These are phyloP conservation scores for Parnassius glacialis DNA, from an alignment of 2,888 invertebrate genomes.

Conservation along the genomic window DNA sequence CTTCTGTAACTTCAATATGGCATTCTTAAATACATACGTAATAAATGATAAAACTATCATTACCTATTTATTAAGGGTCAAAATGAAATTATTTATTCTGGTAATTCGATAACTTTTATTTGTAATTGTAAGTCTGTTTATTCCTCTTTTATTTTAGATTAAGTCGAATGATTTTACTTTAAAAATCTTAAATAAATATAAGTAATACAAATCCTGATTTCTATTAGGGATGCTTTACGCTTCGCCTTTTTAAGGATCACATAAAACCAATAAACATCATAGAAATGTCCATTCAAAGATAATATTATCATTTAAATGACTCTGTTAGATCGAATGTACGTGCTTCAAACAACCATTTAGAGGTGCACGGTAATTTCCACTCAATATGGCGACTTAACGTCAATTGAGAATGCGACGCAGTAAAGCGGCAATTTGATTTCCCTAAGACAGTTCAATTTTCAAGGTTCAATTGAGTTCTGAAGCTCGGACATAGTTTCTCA, in stretches of 20 bases:
- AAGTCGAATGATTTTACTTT: no score
- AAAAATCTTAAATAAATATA: not conserved
- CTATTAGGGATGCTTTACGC: not conserved
- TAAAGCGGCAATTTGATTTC: constrained; percentile 53
- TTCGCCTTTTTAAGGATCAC: constrained; percentile 8
- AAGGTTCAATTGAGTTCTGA: constrained; percentile 37
- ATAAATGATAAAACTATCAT: no score
- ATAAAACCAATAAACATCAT: constrained; percentile 24
- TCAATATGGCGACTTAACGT: constrained; percentile 43
- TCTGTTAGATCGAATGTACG: constrained; percentile 15
- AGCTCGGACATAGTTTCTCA: constrained; percentile 27
- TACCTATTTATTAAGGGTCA: no score
- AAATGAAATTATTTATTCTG: no score
- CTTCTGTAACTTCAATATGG: no score
- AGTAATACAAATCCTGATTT: not conserved
- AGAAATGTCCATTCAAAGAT: constrained; percentile 16
- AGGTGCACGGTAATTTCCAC: constrained; percentile 26
- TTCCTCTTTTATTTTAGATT: no score
- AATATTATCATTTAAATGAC: constrained; percentile 24
- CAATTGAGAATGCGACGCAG: constrained; percentile 48
- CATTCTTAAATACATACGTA: no score
- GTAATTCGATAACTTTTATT: no score
- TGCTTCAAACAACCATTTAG: constrained; percentile 24
- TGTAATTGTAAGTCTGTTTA: no score
- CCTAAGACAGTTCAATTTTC: constrained; percentile 58